Base-by-base conservation (phyloP, 2,113 vertebrate genomes). In the Pseudorasbora parva region DNA sequence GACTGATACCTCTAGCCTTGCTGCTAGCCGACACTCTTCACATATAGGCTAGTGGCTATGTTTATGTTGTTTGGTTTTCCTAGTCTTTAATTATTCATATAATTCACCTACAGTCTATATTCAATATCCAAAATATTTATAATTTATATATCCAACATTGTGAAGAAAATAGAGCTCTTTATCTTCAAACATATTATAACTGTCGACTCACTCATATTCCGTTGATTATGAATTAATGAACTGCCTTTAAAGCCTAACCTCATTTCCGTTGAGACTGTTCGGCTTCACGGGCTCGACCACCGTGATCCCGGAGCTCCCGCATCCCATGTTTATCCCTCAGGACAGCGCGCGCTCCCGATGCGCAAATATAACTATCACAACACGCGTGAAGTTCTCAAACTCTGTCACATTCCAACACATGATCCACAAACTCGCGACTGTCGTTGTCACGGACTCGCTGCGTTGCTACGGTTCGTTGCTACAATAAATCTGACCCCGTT, bases 401-500 rank as follows among this genome's bases (percentile, higher is more conserved):
- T 19, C 69, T 37, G 51, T 69, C 45, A 60, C 91, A 93, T 95
- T 92, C 93, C 90, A 90, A 76, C 81, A 91, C 87, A 86, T 79
- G 19, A 82, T 51, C 43, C 27, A 68, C 49, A 6, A 57, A 33
- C 71, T 17, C 71, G 74, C 68, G n/a, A 14, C 59, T 41, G 19
- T 33, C 1, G 88, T 92, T 85, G 90, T 86, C 90, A 90, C 74
- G 89, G 91, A 84, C 85, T 69, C 90, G 14, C 21, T 1, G 72
- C 80, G 94, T 95, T 87, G 90, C 91, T 90, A 95, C 30, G 91
- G 83, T 17, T 88, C 88, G 94, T 95, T 94, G 93, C 94, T 91
- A 95, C 93, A 93, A 94, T 92, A 93, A 92, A 93, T 90, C 82
- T 91, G 90, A 92, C 91, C 92, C 74, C 12, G 54, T 43, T 74